phyloP scores from a whole-genome alignment of 53 echinoderm and acorn worm genomes.

The Luidia sarsii region DNA sequence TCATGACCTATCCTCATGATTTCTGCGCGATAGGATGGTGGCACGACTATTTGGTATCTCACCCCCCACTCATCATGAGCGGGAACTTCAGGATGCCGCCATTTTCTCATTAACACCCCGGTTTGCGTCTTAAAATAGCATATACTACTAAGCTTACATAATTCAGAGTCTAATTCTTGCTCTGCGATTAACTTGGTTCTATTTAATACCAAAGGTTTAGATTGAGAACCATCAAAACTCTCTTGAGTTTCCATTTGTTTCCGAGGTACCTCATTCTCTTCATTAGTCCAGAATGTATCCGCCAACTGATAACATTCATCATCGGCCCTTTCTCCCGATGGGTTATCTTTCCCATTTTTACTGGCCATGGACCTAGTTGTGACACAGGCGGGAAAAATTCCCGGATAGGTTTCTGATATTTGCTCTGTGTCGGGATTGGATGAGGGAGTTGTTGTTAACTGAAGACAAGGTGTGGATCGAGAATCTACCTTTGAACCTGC shows the following conservation, averaged over 20 bases:
- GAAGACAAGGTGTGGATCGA: not conserved
- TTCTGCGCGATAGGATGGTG: slow-evolving; percentile 40
- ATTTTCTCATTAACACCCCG: slow-evolving; percentile 60
- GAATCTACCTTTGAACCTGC: slow-evolving; percentile 23
- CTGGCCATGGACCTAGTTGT: slow-evolving; percentile 57
- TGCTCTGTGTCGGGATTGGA: slow-evolving; percentile 7
- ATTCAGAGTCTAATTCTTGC: slow-evolving; percentile 15
- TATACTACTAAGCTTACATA: not conserved
- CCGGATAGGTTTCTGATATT: slow-evolving; percentile 22
- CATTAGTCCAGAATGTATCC: too few species aligned
- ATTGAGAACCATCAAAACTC: too few species aligned
- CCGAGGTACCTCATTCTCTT: too few species aligned
- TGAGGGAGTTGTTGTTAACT: not conserved
- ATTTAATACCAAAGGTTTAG: not conserved
- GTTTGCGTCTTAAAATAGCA: slow-evolving; percentile 21
- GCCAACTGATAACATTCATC: too few species aligned
- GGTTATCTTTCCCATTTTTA: not conserved
- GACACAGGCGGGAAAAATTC: slow-evolving; percentile 65
- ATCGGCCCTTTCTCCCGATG: not conserved
- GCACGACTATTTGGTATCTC: slow-evolving; percentile 38
- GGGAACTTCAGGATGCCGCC: slow-evolving; percentile 48
- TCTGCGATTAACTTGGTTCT: not conserved
- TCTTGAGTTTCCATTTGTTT: too few species aligned
- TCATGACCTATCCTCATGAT: slow-evolving; percentile 48
- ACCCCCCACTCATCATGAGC: slow-evolving; percentile 58